Conservation (phyloP, 2,888 invertebrate species). For the Thelaira solivaga region DNA sequence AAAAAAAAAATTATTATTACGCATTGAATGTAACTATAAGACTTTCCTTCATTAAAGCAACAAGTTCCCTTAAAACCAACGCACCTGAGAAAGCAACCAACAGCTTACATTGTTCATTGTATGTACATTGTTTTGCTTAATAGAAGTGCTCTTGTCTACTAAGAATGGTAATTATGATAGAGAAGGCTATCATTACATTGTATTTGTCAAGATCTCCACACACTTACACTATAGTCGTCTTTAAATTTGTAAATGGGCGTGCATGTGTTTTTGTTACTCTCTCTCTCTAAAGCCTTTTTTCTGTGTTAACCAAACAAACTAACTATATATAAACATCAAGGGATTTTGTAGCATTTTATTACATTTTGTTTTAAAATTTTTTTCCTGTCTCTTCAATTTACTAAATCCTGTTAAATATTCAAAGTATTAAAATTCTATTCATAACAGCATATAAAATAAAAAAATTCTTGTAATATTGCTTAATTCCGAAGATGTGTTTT, state of each 20-base stretch:
- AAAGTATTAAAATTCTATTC: not conserved
- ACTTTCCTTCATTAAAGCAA: conserved; percentile 25
- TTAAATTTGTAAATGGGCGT: conserved; percentile 3
- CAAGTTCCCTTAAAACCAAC: conserved; percentile 12
- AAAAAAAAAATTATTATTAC: no score
- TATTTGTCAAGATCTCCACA: not conserved
- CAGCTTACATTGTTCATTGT: not conserved
- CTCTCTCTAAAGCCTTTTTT: not conserved
- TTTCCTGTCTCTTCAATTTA: not conserved
- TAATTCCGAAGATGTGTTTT: not conserved
- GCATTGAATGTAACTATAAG: no score
- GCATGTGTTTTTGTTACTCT: not conserved
- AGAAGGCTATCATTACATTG: not conserved
- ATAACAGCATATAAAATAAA: not conserved
- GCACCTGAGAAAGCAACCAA: conserved; percentile 50
- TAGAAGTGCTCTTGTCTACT: no score
- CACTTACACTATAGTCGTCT: no score
- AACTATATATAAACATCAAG: conserved; percentile 23
- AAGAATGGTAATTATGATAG: conserved; percentile 2
- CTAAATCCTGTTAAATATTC: conserved; percentile 40
- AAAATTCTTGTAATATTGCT: conserved; percentile 11
- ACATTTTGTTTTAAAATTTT: not conserved
- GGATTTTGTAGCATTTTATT: conserved; percentile 4
- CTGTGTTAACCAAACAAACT: not conserved
- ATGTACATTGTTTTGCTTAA: not conserved